These are phyloP conservation scores for Phaetusa simplex DNA, from an alignment of 2,113 vertebrate species.

Conservation along the genomic window DNA sequence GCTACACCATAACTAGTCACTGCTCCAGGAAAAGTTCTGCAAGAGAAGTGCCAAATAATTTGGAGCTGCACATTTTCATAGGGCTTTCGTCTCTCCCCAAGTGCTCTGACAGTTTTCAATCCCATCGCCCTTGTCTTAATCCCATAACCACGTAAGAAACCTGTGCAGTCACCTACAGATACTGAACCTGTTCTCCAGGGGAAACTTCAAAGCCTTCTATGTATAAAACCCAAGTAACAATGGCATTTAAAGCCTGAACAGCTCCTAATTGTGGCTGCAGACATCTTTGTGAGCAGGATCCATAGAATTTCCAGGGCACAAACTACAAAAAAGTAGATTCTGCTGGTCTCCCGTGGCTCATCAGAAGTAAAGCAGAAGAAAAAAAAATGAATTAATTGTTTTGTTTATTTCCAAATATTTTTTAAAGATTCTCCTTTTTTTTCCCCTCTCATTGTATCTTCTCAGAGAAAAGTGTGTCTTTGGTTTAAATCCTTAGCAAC, in stretches of 20 bases:
- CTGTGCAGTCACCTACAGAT: not conserved
- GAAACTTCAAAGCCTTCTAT: not conserved
- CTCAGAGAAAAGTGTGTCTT: not conserved
- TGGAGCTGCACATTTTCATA: not conserved
- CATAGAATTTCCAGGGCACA: not conserved
- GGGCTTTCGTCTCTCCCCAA: not conserved
- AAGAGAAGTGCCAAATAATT: not conserved
- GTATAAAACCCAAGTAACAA: not conserved
- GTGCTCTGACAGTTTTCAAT: not conserved
- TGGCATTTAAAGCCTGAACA: not conserved
- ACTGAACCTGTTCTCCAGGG: not conserved
- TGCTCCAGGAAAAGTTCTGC: not conserved
- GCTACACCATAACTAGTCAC: not conserved
- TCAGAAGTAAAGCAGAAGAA: not conserved
- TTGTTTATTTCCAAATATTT: not conserved
- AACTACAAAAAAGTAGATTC: not conserved
- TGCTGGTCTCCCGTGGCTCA: not conserved
- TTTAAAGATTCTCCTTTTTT: not conserved
- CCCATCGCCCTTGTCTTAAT: not conserved
- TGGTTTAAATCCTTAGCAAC: not conserved
- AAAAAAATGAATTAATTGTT: not conserved
- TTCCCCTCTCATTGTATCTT: not conserved
- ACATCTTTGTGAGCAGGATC: not conserved
- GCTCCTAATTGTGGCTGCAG: not conserved
- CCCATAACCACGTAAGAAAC: not conserved